Evolutionary conservation across 2,888 invertebrate species (phyloP).

Genomic region (Diarsia dahlii): DNA sequence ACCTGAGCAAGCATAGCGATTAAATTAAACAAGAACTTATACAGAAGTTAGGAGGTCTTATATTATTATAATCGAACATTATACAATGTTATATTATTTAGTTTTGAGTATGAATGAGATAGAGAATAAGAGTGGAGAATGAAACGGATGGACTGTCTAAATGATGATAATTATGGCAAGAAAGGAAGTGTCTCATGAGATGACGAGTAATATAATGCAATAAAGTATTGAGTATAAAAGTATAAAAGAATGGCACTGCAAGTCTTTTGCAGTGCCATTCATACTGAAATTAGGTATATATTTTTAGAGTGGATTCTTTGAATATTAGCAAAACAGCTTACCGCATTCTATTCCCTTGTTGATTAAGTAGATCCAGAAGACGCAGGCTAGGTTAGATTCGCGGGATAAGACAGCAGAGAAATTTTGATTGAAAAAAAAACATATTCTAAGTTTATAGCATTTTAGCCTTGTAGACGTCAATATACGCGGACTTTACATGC

Average conservation of each 20-base stretch:
- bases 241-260: too few species aligned
- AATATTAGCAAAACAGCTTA: neutral
- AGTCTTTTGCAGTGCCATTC: neutral
- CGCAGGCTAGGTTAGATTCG: neutral
- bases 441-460: too few species aligned
- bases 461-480: neutral
- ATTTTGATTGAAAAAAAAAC: neutral
- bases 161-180: too few species aligned
- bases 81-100: neutral
- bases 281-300: neutral
- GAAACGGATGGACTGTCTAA: too few species aligned
- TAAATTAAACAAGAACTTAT: constrained; percentile 42
- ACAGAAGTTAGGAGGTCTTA: neutral
- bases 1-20: constrained; percentile 11
- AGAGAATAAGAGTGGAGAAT: too few species aligned
- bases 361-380: neutral
- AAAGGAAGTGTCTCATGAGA: too few species aligned
- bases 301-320: neutral
- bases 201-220: too few species aligned
- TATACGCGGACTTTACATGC: neutral
- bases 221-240: too few species aligned
- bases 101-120: too few species aligned
- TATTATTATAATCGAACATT: constrained; percentile 8
- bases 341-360: neutral
- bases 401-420: neutral